These are phyloP conservation scores for Unio pictorum DNA, from an alignment of 2,888 invertebrate species.

Conservation along the genomic window DNA sequence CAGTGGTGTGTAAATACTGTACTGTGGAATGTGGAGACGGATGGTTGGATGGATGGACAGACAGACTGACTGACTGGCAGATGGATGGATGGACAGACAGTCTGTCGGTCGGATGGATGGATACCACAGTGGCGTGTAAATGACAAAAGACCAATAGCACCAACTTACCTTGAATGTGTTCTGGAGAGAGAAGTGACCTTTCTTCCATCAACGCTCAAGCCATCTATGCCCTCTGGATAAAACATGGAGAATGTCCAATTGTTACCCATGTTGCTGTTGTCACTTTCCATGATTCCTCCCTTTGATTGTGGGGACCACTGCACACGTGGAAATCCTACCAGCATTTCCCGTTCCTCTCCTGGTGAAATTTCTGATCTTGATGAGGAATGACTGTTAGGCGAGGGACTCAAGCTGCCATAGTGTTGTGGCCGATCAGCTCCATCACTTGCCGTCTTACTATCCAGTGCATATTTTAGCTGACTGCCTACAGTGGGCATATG, in stretches of 20 bases:
- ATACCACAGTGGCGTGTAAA: no score
- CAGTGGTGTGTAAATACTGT: no score
- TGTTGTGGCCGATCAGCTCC: neutral
- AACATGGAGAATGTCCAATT: slow-evolving; percentile 35
- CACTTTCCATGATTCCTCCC: slow-evolving; percentile 7
- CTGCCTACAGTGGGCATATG: no score
- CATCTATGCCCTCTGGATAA: slow-evolving; percentile 26
- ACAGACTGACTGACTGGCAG: no score
- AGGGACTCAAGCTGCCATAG: slow-evolving; percentile 31
- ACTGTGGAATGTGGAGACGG: no score
- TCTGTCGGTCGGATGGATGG: no score
- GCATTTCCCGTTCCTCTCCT: slow-evolving; percentile 35
- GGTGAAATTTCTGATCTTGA: slow-evolving; percentile 36
- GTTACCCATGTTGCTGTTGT: slow-evolving; percentile 5
- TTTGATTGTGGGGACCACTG: slow-evolving; percentile 42
- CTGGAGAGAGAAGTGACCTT: slow-evolving; percentile 66
- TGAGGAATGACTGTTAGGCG: slow-evolving; percentile 35
- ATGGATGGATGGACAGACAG: no score
- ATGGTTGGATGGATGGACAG: no score
- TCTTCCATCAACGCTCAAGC: slow-evolving; percentile 52
- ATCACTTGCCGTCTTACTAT: no score
- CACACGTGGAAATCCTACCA: slow-evolving; percentile 53
- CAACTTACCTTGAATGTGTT: slow-evolving; percentile 66
- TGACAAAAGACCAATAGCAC: no score
- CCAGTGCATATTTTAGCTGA: no score